Evolutionary conservation across 2,113 vertebrate genomes (phyloP), one percentile per base, ranked within the genome.

Genomic region (Nettapus auritus): DNA sequence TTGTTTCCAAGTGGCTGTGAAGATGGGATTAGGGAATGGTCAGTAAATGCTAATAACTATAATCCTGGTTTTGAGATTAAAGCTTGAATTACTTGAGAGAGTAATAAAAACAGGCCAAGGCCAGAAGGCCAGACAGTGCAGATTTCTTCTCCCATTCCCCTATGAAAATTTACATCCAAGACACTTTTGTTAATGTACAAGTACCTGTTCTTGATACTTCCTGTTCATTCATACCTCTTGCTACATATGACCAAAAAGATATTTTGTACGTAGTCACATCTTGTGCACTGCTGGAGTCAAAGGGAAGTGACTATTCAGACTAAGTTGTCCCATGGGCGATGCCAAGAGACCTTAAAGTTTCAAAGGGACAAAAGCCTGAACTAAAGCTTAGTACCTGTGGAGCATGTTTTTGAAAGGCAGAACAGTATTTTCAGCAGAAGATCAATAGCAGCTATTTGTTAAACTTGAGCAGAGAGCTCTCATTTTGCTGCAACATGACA

Each of bases 351-450:
- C 31, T 19, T 15, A n/a, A 59, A 16, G 7, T 91, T 87, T 44
- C 31, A n/a, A 67, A 34, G 38, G 52, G 18, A n/a, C 0, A 0
- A 14, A 82, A 40, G 66, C 8, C 23, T 3, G 0, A 69, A 52
- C n/a, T 50, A 22, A 56, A 78, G 2, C 26, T 86, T 52, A 48
- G 26, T 22, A 46, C 14, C 34, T 5, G 8, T 12, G 5, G 26
- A 74, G 6, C 12, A 2, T 38, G 17, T 13, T 17, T 60, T 89
- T 26, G 28, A 55, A 66, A 28, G 63, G 17, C 26, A 33, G 6
- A 34, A 2, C 5, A 8, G 38, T 8, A 5, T 25, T 60, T 42
- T 25, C 77, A 68, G 40, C 34, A 82, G 82, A 36, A 66, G n/a
- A 19, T 48, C 66, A 53, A 11, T 6, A 76, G 31, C 46, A 71